phyloP scores from a whole-genome alignment of 2,797 vertebrate genomes.

The Phaenicophaeus curvirostris region DNA sequence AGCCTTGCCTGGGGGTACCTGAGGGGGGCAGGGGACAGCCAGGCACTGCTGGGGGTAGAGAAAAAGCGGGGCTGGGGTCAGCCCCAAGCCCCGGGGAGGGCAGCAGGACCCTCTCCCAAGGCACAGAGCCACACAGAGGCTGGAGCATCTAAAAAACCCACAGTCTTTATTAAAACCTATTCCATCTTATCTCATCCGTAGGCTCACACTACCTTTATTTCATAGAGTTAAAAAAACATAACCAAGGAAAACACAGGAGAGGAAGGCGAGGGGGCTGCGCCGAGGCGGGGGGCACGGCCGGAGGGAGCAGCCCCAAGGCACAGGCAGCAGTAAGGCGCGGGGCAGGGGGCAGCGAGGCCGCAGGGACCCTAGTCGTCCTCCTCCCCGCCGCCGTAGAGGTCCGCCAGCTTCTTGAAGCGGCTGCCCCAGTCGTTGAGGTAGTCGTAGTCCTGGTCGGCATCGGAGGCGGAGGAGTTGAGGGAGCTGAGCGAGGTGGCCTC shows the following conservation, averaged over 20 bases:
- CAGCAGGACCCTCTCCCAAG: neutral
- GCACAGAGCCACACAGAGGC: neutral
- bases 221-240: neutral
- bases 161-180: conserved; percentile 46
- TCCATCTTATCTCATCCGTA: neutral
- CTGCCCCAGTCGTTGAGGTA: conserved; percentile 88
- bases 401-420: conserved; percentile 92
- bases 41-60: too few relatives aligned
- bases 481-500: conserved; percentile 88
- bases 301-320: conserved; percentile 33
- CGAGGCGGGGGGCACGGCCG: neutral
- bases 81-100: accelerated
- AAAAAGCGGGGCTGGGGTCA: neutral
- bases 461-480: conserved; percentile 84
- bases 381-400: conserved; percentile 90
- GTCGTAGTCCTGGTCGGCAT: conserved; percentile 88
- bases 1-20: too few relatives aligned
- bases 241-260: neutral
- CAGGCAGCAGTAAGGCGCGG: neutral
- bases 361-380: neutral
- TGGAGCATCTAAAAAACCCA: neutral
- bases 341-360: neutral
- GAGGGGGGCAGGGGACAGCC: too few relatives aligned
- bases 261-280: neutral
- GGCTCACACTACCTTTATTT: conserved; percentile 4